A percentile compares a stretch with the other conserved stretches of the same genome.
These are phyloP conservation scores for Carassius carassius DNA, from an alignment of 2,113 vertebrate species.

Conservation along the genomic window DNA sequence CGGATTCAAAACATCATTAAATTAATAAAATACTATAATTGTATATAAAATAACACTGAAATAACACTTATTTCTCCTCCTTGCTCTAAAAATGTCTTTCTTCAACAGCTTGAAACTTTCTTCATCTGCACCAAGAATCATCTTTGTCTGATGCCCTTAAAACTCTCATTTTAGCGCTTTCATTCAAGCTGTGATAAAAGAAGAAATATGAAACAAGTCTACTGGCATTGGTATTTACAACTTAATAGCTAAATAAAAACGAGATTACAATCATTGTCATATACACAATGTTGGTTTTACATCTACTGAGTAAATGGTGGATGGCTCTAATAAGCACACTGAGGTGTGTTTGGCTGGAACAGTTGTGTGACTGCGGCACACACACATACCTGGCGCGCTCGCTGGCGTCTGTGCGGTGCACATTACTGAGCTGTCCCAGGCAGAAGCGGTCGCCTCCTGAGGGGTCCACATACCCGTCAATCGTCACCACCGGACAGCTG, in stretches of 20 bases:
- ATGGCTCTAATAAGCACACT: neutral
- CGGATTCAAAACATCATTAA: no score
- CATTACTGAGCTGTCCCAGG: constrained; percentile 78
- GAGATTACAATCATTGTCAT: neutral
- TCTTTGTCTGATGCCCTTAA: neutral
- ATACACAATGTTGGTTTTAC: neutral
- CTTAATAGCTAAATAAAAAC: neutral
- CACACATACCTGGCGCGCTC: constrained; percentile 77
- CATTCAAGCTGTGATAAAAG: neutral
- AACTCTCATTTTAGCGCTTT: neutral
- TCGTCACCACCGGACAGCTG: constrained; percentile 75
- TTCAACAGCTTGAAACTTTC: neutral
- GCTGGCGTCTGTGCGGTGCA: constrained; percentile 75
- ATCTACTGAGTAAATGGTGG: neutral
- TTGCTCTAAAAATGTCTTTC: neutral
- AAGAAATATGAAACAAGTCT: neutral
- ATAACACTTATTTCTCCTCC: neutral
- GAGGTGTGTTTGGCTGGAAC: neutral
- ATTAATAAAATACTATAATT: no score
- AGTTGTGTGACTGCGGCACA: neutral
- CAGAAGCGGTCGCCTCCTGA: constrained; percentile 77
- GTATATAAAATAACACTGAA: no score
- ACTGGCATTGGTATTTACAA: neutral
- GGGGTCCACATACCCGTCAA: constrained; percentile 78
- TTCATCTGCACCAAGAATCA: neutral